Percentiles rank a stretch among this genome's conserved stretches.
Conservation (phyloP, 2,113 vertebrate genomes). For the Poeciliopsis prolifica region DNA sequence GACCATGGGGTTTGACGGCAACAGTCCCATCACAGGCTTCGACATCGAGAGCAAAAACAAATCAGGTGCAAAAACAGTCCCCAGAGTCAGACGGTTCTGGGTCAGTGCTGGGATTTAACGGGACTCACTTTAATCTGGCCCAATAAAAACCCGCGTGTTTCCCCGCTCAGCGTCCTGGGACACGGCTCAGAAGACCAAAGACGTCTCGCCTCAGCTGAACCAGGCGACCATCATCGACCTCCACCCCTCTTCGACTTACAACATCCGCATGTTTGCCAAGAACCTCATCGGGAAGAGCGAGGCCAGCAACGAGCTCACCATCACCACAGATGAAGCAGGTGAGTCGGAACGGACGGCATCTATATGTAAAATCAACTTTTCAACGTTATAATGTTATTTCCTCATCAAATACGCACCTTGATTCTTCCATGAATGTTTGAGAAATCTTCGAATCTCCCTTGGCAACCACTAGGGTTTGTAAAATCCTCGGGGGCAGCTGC, state of each 20-base stretch:
- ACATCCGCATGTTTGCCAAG: slow-evolving; percentile 99
- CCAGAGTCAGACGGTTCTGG: background rate
- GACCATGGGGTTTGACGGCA: slow-evolving; percentile 99
- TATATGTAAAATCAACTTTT: too few species aligned
- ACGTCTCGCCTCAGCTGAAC: slow-evolving; percentile 97
- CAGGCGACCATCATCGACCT: slow-evolving; percentile 99
- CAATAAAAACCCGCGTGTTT: slow-evolving; percentile 45
- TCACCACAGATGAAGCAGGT: slow-evolving; percentile 99
- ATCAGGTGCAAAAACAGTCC: slow-evolving; percentile 81
- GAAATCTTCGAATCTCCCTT: too few species aligned
- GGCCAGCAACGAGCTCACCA: slow-evolving; percentile 98
- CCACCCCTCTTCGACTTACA: slow-evolving; percentile 98
- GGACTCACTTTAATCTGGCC: slow-evolving; percentile 43
- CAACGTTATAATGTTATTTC: too few species aligned
- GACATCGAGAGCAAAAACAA: slow-evolving; percentile 99
- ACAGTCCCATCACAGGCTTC: slow-evolving; percentile 96
- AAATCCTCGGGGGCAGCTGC: too few species aligned
- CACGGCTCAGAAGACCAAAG: slow-evolving; percentile 98
- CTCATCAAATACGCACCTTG: too few species aligned
- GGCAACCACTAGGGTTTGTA: too few species aligned
- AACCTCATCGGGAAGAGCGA: slow-evolving; percentile 98
- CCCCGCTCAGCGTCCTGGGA: slow-evolving; percentile 91
- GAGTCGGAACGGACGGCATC: background rate
- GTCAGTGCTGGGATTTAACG: slow-evolving; percentile 20
- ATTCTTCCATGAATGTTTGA: too few species aligned